Evolutionary conservation across 2,113 vertebrate species (phyloP), one percentile per base, ranked within the genome.

Genomic region (Rhinogobius similis): DNA sequence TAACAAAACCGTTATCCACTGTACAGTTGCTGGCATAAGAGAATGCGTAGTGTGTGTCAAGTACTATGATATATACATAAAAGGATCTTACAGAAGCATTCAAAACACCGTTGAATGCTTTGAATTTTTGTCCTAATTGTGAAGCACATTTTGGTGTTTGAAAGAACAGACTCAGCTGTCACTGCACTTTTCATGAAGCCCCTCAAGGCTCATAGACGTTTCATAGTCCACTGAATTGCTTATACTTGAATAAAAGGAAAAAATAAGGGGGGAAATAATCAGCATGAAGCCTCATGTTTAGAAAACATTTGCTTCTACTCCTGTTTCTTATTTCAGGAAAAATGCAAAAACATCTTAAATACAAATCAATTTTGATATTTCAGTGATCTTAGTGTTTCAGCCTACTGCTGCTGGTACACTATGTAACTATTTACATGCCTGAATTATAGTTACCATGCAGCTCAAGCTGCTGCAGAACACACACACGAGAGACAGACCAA

Each of bases 401-500:
- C 8, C 8, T 36, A 3, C 14, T 20, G 6, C 44, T 18, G 44
- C 16, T 46, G 44, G 1, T 46, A 46, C 16, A 21, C 5, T 48
- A 13, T 21, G 46, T 18, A 50, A 10, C 18, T 50, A 8, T 21
- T 50, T 50, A 50, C 46, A 50, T 21, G 8, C 21, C 46, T 50
- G n/a, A 50, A 50, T 50, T 21, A 50, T 50, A 50, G 46, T 50
- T n/a, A 55, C 10, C 9, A n/a, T 52, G 23, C 13, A 23, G 23
- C 52, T 24, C 21, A 53, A 13, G 21, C n/a, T 24, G 52, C 23
- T 5, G 52, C 23, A 24, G 10, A 24, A 24, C 23, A 41, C 14
- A 56, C 67, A 67, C 48, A 72, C 77, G 61, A 76, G 63, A 62
- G 53, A 14, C 0, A 2, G 62, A 59, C 29, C 64, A 58, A 70